Percentiles rank a stretch among this genome's conserved stretches.
These are phyloP conservation scores for Gnathonemus echidnorhynchus DNA, from an alignment of 2,113 vertebrate species.

Conservation along the genomic window DNA sequence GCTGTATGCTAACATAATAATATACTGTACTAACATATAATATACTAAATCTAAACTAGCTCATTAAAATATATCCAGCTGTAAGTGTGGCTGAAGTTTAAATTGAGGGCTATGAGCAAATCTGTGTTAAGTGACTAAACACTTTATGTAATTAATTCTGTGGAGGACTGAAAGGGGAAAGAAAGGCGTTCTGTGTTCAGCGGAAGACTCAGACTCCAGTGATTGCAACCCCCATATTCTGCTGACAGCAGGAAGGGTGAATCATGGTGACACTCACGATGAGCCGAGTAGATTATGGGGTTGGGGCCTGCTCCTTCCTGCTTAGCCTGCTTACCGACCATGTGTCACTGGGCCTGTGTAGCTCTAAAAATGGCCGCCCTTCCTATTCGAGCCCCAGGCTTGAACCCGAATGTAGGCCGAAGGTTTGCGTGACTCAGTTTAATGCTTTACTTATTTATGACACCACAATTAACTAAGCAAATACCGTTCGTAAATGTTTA, in stretches of 20 bases:
- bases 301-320: constrained; percentile 22
- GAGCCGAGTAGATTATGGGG: constrained; percentile 28
- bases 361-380: constrained; percentile 22
- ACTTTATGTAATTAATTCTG: background rate
- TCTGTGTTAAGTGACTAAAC: background rate
- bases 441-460: background rate
- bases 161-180: background rate
- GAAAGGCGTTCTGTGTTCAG: background rate
- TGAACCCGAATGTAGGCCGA: background rate
- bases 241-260: constrained; percentile 27
- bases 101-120: background rate
- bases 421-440: background rate
- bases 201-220: background rate
- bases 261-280: constrained; percentile 17
- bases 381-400: constrained; percentile 1
- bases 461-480: background rate
- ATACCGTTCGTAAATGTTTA: background rate
- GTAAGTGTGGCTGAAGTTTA: background rate
- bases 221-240: background rate
- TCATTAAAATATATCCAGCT: background rate
- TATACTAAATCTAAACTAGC: background rate
- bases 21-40: background rate
- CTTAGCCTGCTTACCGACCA: constrained; percentile 3
- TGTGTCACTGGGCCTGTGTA: constrained; percentile 21
- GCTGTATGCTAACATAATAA: background rate